Percentiles rank a stretch among this genome's conserved stretches.
Conservation (phyloP, 2,888 invertebrate species). For the Trisateles emortualis region DNA sequence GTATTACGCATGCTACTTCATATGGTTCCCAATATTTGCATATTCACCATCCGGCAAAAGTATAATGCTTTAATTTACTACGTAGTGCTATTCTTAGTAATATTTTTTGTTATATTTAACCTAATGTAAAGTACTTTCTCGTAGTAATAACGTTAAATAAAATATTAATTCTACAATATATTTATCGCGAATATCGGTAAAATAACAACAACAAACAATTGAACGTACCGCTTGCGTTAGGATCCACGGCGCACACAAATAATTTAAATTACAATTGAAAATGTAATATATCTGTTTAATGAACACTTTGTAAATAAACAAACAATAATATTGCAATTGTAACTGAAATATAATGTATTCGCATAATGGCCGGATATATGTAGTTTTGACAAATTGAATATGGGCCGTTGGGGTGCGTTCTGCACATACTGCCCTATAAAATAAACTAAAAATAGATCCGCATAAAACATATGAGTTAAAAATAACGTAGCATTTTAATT, state of each 20-base stretch:
- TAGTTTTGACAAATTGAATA: slow-evolving; percentile 39
- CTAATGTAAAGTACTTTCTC: background rate
- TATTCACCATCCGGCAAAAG: background rate
- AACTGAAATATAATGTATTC: slow-evolving; percentile 31
- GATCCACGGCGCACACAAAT: slow-evolving; percentile 68
- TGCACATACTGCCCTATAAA: no score
- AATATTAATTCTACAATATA: slow-evolving; percentile 4
- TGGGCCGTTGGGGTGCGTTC: slow-evolving; percentile 29
- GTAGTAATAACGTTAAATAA: background rate
- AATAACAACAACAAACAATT: slow-evolving; percentile 49
- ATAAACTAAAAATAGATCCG: no score
- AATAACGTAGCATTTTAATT: no score
- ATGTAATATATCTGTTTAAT: background rate
- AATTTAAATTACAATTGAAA: slow-evolving; percentile 7
- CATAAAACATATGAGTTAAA: no score
- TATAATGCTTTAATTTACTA: background rate
- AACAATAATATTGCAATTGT: slow-evolving; percentile 30
- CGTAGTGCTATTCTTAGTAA: background rate
- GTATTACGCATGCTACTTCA: background rate
- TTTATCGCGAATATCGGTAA: slow-evolving; percentile 24
- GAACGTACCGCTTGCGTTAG: slow-evolving; percentile 69
- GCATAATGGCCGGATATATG: slow-evolving; percentile 45
- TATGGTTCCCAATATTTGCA: background rate
- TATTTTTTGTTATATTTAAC: background rate
- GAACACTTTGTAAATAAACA: slow-evolving; percentile 9